Conservation (phyloP, 2,888 invertebrate species). For the Pterobdella sp. region DNA sequence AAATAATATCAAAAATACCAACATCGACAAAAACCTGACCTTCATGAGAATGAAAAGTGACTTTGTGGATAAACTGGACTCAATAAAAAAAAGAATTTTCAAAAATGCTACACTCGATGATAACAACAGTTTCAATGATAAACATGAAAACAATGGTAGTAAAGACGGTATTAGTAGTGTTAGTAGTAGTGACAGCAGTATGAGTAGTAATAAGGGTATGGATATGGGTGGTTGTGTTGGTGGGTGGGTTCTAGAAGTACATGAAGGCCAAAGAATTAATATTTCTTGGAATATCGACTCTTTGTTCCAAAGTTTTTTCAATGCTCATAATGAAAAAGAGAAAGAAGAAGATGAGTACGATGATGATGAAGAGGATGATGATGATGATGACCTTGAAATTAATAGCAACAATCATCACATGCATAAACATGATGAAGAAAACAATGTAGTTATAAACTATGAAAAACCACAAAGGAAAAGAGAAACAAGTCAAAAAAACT, state of each 20-base stretch:
- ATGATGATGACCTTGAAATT: not conserved
- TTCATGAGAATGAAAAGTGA: too few relatives aligned
- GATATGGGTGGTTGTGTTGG: too few relatives aligned
- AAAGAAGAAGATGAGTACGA: not conserved
- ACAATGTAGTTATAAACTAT: not conserved
- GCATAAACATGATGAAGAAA: not conserved
- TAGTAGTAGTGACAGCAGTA: too few relatives aligned
- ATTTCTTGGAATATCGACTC: not conserved
- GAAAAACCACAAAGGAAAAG: not conserved
- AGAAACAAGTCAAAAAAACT: not conserved
- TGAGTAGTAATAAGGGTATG: too few relatives aligned
- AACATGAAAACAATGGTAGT: too few relatives aligned
- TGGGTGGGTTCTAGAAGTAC: not conserved
- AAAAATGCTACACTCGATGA: too few relatives aligned
- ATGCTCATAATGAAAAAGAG: not conserved
- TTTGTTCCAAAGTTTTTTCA: not conserved
- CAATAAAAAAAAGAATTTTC: too few relatives aligned
- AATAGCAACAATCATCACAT: not conserved
- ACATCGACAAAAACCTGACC: too few relatives aligned
- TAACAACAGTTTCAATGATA: too few relatives aligned
- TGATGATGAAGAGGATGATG: not conserved
- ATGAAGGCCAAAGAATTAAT: slow-evolving; percentile 2
- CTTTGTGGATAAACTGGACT: too few relatives aligned
- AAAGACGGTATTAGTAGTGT: too few relatives aligned
- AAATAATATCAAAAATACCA: too few relatives aligned